phyloP scores from a whole-genome alignment of 1,140 invertebrate species.

The Olivierus martensii region DNA sequence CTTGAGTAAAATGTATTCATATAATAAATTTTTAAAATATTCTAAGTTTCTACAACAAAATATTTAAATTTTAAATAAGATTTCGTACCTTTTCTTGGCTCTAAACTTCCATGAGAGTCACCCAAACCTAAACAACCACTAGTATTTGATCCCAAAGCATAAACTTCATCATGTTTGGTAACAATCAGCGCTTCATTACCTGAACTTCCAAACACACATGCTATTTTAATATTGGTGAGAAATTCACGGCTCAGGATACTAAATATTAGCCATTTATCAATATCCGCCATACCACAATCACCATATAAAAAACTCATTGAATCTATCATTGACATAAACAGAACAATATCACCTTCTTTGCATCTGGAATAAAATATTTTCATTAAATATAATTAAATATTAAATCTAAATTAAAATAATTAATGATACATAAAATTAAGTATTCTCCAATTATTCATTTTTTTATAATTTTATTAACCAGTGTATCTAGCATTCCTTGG shows the following conservation, averaged over 20 bases:
- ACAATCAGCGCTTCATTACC: constrained; percentile 50
- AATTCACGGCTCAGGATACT: constrained; percentile 41
- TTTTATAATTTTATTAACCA: no score
- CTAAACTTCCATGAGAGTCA: constrained; percentile 39
- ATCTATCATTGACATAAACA: no score
- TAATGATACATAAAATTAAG: no score
- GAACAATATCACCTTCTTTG: no score
- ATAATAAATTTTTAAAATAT: no score
- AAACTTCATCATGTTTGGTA: constrained; percentile 45
- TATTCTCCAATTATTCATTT: no score
- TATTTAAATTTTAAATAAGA: background rate
- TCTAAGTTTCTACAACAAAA: no score
- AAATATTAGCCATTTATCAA: constrained; percentile 48
- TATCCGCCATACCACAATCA: constrained; percentile 24
- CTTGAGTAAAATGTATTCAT: no score
- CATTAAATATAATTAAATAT: no score
- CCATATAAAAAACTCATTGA: background rate
- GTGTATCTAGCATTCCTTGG: no score
- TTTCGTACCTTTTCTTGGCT: constrained; percentile 34
- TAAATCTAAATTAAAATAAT: no score
- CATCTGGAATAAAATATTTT: no score
- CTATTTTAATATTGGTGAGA: constrained; percentile 37
- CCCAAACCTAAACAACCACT: constrained; percentile 46
- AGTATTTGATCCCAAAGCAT: constrained; percentile 44
- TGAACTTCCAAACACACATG: constrained; percentile 46